Evolutionary conservation across 2,113 vertebrate species (phyloP).

Genomic region (Mobula hypostoma): DNA sequence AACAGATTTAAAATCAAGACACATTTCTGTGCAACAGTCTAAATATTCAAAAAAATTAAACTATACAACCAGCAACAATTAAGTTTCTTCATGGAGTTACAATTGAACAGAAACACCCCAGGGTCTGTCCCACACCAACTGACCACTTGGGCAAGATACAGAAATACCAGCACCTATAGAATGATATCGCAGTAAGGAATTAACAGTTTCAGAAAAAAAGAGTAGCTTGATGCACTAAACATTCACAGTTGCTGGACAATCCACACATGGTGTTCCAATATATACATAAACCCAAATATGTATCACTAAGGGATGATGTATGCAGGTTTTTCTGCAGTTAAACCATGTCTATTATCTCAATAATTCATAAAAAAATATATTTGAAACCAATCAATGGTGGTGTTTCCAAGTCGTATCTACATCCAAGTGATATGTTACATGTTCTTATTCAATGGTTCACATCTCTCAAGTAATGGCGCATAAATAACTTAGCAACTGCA

Average conservation of each 20-base stretch:
- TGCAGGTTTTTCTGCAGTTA: conserved; percentile 53
- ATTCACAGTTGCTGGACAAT: not conserved
- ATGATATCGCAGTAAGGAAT: not conserved
- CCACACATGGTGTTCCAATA: not conserved
- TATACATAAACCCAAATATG: conserved; percentile 35
- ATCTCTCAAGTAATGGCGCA: not conserved
- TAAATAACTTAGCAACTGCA: conserved; percentile 4
- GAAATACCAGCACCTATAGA: conserved; percentile 9
- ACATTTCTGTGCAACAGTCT: not conserved
- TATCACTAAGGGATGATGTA: not conserved
- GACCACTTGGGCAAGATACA: not conserved
- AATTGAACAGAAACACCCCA: not conserved
- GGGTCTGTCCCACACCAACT: not conserved
- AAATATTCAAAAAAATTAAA: not conserved
- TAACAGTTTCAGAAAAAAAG: not conserved
- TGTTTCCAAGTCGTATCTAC: not conserved
- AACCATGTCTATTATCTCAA: conserved; percentile 53
- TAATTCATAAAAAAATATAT: conserved; percentile 19
- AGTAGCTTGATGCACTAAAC: not conserved
- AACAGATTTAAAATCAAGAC: not conserved
- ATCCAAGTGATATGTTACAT: conserved; percentile 15
- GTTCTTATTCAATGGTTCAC: not conserved
- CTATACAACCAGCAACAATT: not conserved
- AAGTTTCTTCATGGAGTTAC: not conserved
- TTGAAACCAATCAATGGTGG: not conserved